Evolutionary conservation across 2,797 vertebrate genomes (phyloP), one percentile per base, ranked within the genome.

Genomic region (Sphaeramia orbicularis): DNA sequence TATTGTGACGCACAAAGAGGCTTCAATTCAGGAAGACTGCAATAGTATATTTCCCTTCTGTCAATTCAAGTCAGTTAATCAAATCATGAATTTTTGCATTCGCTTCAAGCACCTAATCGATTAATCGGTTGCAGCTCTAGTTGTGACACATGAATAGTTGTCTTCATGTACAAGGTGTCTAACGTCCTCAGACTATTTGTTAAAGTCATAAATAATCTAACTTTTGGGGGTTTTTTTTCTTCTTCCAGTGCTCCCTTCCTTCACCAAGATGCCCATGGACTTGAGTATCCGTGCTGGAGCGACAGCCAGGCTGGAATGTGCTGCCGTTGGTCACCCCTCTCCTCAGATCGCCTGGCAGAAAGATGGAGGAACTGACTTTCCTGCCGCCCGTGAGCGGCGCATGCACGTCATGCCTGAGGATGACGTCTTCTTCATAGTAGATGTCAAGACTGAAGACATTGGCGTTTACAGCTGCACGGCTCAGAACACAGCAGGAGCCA

Each of bases 401-500:
- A 99, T 99, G 97, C 98, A 99, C 0, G 98, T 99, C 13, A 99
- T 99, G 98, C 98, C 98, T 0, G 96, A 98, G 82, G 98, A 99
- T 1, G 97, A 99, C 0, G 97, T 99, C 1, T 99, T 99, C 85
- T 99, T 99, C 71, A 99, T 99, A 1, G 96, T 98, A 40, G 95
- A 97, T 1, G 97, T 97, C 14, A 98, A 97, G 88, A 95, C 94
- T 0, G 97, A 98, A 64, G 98, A 99, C 80, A 95, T 97, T 0
- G 98, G 98, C 0, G 91, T 99, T 6, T 99, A 99, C 56, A 99
- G 97, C 91, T 99, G 98, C 87, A 99, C 95, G 0, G 97, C 98
- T 24, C 96, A 98, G 76, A 99, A 99, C 87, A 95, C 94, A 0
- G 98, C 98, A 0, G 98, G 97, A 4, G 94, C 96, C 11, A 95